Evolutionary conservation across 1,140 invertebrate genomes (phyloP), one percentile per base, ranked within the genome.

Genomic region (Mamestra configurata): DNA sequence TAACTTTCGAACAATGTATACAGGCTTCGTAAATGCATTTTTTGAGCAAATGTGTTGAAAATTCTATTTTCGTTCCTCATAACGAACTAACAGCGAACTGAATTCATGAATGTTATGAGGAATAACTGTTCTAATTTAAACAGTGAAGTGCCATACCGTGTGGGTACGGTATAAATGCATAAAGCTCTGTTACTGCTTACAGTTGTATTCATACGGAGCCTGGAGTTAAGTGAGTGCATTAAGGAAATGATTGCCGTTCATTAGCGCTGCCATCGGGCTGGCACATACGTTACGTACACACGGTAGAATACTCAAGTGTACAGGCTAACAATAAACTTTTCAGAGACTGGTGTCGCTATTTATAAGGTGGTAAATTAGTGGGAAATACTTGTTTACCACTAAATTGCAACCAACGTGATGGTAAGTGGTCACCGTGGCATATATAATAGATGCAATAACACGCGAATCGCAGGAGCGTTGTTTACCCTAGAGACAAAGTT

Each of bases 161-260:
- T 40, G 61, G 37, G 24, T 57, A 35, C 24, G 18, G 61, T 22
- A 22, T 66, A 43, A 43, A 70, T 70, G 40, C 66, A 49, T 49
- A 43, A 4, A 49, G 66, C 66, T 49, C 66, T 49, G 43, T 70
- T 70, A 70, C 20, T 49, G 43, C 66, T 46, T 46, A 70, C 35
- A 43, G 61, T 49, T 59, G 53, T 59, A 57, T 75, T 75, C 71
- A 75, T 75, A 37, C 53, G 18, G 20, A 40, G 53, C 4, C 51
- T 75, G 71, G 40, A 75, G 53, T 57, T 75, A 75, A 75, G 71
- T 75, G 71, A 37, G 53, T 27, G 51, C 46, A 75, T 75, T 75
- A 75, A 35, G 37, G 18, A 37, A 75, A 75, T 64, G 46, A 77
- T 77, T 64, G 57, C 43, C 57, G 49, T 77, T 77, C 37, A 68